Percentiles rank a stretch among this genome's conserved stretches.
Conservation (phyloP, 2,797 vertebrate genomes). For the Sebastes steindachneri region DNA sequence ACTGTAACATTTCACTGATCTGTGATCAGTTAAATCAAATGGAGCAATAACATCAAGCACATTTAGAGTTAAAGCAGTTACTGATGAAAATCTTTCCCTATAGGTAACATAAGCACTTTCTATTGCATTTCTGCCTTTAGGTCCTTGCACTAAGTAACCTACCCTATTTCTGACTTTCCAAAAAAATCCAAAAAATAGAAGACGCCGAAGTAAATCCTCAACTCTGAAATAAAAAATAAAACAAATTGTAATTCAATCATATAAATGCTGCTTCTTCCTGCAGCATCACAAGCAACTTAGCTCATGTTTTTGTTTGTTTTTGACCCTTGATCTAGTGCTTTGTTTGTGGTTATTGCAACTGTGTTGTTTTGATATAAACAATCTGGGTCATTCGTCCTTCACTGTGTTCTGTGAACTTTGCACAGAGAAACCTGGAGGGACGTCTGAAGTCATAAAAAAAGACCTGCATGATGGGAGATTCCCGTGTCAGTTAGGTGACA, state of each 20-base stretch:
- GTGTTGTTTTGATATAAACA: background rate
- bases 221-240: background rate
- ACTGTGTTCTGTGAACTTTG: conserved; percentile 31
- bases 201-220: background rate
- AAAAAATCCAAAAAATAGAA: no score
- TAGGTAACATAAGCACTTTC: no score
- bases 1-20: background rate
- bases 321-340: background rate
- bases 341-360: background rate
- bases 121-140: no score
- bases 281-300: background rate
- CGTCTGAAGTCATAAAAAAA: background rate
- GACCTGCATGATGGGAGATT: background rate
- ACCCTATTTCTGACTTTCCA: no score
- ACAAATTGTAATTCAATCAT: background rate
- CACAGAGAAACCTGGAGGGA: conserved; percentile 7
- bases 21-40: background rate
- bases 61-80: background rate
- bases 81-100: no score
- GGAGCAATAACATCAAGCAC: background rate
- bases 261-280: background rate
- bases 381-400: conserved; percentile 1
- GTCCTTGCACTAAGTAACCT: no score
- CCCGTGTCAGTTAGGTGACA: background rate
- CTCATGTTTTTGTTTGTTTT: background rate